Base-by-base conservation (phyloP, 2,888 invertebrate genomes). In the Tetragonisca angustula region DNA sequence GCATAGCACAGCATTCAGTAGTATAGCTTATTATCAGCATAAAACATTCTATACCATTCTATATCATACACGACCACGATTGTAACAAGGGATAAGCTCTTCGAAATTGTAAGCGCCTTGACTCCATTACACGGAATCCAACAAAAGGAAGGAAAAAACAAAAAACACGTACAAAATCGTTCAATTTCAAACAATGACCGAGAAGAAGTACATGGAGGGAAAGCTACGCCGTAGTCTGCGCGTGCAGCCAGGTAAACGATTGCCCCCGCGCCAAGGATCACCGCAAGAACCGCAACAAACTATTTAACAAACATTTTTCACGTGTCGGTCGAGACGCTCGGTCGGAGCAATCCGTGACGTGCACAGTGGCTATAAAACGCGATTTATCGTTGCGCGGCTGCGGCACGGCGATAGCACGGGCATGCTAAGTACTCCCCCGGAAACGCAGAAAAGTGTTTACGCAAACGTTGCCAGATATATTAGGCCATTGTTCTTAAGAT, bases 401-500 rank as follows among this genome's bases (percentile, higher is more conserved):
- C 65, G 61, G 32, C 9, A 49, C 64, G n/a, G 65, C 64, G 81
- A 84, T 88, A 88, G 73, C 43, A 43, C 86, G 76, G 43, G 76
- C 70, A 76, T 85, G 79, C 77, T 74, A 79, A 86, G 84, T 79
- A 85, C 61, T 61, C 59, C 13, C 13, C 27, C 70, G 70, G 78
- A 81, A 88, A 85, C 70, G 84, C 61, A 69, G 78, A 76, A 87
- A 85, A 80, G 72, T 83, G 72, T 82, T 69, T 75, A 71, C 69
- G 59, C 76, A 69, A 87, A 84, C 72, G 78, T 56, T 61, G 74
- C 76, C 82, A 86, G 80, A 89, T 88, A 83, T 88, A 88, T 89
- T 84, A 77, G 87, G 65, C 89, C 75, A 89, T 89, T 89, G 89
- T 88, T 88, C 81, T 67, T 67, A 77, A 79, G 81, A 76, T 75